A percentile compares a stretch with the other conserved stretches of the same genome.
Evolutionary conservation across 2,113 vertebrate species (phyloP).

Genomic region (Mormyrus lacerda): DNA sequence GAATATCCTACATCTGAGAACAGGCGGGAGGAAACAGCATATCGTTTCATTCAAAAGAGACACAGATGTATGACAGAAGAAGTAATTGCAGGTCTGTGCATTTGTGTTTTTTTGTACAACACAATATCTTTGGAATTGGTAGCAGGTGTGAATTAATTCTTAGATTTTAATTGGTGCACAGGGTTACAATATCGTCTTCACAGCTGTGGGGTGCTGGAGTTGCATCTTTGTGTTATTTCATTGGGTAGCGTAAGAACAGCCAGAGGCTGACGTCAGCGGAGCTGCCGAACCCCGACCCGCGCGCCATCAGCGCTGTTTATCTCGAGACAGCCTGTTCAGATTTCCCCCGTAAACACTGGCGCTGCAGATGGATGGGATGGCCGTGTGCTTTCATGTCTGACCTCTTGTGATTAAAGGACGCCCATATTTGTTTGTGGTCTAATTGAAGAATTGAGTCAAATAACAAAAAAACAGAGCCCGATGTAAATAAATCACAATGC

Average conservation of each 20-base stretch:
- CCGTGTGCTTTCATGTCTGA: conserved; percentile 47
- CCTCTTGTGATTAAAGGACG: conserved; percentile 51
- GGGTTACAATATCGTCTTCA: neutral
- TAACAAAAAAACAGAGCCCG: conserved; percentile 43
- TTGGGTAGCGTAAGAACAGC: conserved; percentile 27
- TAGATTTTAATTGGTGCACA: conserved; percentile 6
- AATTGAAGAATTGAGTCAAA: conserved; percentile 51
- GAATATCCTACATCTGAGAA: conserved; percentile 47
- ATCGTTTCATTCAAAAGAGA: neutral
- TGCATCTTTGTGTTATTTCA: conserved; percentile 22
- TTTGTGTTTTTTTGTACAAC: neutral
- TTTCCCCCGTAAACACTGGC: conserved; percentile 53
- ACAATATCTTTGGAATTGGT: neutral
- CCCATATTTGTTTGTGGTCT: conserved; percentile 42
- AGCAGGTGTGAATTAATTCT: neutral
- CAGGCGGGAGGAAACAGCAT: neutral
- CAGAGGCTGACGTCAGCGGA: conserved; percentile 38
- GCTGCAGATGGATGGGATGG: conserved; percentile 53
- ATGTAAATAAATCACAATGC: conserved; percentile 26
- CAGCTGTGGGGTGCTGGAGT: neutral
- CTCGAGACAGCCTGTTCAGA: conserved; percentile 54
- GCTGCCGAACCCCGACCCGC: conserved; percentile 35
- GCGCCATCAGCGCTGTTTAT: conserved; percentile 53
- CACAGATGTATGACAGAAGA: neutral
- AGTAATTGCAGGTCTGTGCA: neutral